Base-by-base conservation (phyloP, 2,888 invertebrate genomes). In the Lepeophtheirus nordmannii region DNA sequence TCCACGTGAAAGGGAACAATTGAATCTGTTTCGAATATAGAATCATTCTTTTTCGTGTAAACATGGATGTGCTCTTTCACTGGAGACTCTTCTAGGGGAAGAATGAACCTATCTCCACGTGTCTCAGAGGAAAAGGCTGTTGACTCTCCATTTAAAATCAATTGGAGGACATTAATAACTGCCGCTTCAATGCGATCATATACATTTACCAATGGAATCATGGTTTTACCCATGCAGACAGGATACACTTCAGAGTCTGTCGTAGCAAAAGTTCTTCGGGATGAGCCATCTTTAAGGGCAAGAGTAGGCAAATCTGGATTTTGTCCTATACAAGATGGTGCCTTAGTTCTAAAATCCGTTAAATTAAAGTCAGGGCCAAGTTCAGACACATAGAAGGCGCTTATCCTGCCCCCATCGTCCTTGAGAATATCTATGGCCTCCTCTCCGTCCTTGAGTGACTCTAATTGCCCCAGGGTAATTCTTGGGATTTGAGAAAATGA, bases 1-100 rank as follows among this genome's bases (percentile, higher is more conserved):
- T 63, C 63, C 5, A 63, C 63, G 17, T 63, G 63, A 63, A 56
- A 63, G 7, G 63, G 63, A n/a, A 63, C 53, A n/a, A 63, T 23
- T 37, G 38, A 20, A 11, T 17, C 41, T 37, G 17, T 17, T 46
- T 17, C 53, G 2, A n/a, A 17, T 2, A 5, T 2, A 17, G 14
- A 17, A 14, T 46, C 53, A 1, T 17, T n/a, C 2, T 46, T 46
- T 17, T 17, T 14, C 53, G 8, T 46, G 7, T 60, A 60, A 11
- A 60, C 60, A 30, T 60, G 60, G 23, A 60, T 60, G 22, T 60
- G 60, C 8, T 60, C 60, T n/a, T 60, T 60, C 8, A 17, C 30
- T 10, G 60, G 60, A 23, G 60, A 30, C 17, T 60, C 60, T 17
- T 46, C n/a, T 5, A 17, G 17, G 8, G 53, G 17, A 46, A 17